Percentiles rank a stretch among this genome's conserved stretches.
Conservation (phyloP, 2,113 vertebrate genomes). For the Petroica traversi region DNA sequence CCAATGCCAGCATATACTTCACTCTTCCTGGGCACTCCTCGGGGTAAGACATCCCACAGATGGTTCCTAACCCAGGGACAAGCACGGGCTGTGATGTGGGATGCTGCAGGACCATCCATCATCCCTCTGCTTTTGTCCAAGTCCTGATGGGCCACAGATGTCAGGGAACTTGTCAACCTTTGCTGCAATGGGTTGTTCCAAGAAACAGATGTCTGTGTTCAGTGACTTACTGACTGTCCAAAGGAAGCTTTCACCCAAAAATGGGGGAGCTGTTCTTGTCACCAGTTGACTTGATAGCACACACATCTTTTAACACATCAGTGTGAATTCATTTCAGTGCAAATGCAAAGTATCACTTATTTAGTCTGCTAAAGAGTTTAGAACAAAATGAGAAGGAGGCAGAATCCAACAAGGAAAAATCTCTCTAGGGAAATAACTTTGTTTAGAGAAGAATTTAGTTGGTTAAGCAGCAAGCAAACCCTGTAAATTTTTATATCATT, state of each 20-base stretch:
- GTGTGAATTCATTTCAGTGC: neutral
- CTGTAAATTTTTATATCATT: neutral
- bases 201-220: neutral
- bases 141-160: slow-evolving; percentile 42
- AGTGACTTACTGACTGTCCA: neutral
- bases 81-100: neutral
- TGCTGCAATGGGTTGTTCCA: neutral
- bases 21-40: neutral
- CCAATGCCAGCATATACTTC: neutral
- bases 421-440: neutral
- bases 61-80: neutral
- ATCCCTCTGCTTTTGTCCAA: neutral
- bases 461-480: neutral
- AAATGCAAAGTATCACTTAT: neutral
- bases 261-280: fast-evolving
- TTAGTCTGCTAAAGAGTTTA: neutral
- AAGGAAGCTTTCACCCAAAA: neutral
- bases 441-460: neutral
- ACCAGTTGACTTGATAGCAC: neutral
- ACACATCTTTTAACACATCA: neutral
- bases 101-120: neutral
- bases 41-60: neutral
- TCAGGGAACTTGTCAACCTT: slow-evolving; percentile 1
- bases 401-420: neutral
- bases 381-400: neutral